Evolutionary conservation across 92 coral and sea anemone genomes (phyloP), one percentile per base, ranked within the genome.

Genomic region (Porites rus): DNA sequence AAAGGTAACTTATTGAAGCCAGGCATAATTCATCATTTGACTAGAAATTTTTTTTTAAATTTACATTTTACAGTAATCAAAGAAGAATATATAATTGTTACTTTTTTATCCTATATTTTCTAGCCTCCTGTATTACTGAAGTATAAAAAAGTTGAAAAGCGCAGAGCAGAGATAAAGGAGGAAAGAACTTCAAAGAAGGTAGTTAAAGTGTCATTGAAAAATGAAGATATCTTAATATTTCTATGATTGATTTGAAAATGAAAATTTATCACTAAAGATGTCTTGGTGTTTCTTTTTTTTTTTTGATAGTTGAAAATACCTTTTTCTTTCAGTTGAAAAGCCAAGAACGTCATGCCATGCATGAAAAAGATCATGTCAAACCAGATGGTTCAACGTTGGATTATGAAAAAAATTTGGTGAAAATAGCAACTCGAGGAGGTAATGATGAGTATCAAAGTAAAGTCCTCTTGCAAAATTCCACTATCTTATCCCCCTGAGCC

Each of bases 351-450:
- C 99, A 96, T 84, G 69, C 89, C 0, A 77, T 91, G 84, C 82
- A 84, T 71, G 98, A 95, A 79, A 92, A 95, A 67, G 96, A 95
- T 82, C 96, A 90, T 52, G 65, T 95, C 21, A 82, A 93, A 51
- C 99, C 99, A 46, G 92, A 82, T 77, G 90, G 77, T 19, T 88
- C 96, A 75, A 91, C 88, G 20, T 58, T 91, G 73, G 92, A 94
- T 62, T 88, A 95, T 65, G 99, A 96, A 69, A 94, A 84, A 88
- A 90, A 84, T 17, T 87, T 96, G 58, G 85, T 82, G 31, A 86
- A 76, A 54, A 92, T 93, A 77, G 99, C 99, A 7, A 95, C 99
- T 21, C 86, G 94, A 80, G 99, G 99, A 78, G 99, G 99, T 95
- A 77, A 31, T 4, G 46, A 38, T 38, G 46, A 0, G 7, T 38